Conservation (phyloP, 2,113 vertebrate species). For the Aspidoscelis tigris region DNA sequence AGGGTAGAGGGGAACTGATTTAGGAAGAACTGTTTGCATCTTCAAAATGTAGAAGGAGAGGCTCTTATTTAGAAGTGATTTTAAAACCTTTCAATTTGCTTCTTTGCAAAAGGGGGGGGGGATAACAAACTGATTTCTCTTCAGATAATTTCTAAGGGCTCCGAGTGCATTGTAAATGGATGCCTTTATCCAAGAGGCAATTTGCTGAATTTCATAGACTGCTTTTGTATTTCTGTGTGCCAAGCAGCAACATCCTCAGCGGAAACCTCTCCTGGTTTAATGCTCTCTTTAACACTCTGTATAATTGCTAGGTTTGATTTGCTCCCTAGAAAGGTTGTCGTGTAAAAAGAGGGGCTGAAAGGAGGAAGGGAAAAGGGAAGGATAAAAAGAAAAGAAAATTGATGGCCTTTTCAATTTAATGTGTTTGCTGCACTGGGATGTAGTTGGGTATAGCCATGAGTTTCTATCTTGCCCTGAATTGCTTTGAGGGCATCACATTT, state of each 20-base stretch:
- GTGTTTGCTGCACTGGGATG: neutral
- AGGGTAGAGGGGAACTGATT: neutral
- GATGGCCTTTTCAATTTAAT: accelerated
- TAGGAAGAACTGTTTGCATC: accelerated
- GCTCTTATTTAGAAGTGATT: constrained; percentile 51
- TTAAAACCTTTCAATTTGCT: constrained; percentile 61
- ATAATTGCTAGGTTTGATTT: constrained; percentile 64
- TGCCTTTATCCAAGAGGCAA: constrained; percentile 59
- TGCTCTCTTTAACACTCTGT: constrained; percentile 56
- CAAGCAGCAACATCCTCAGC: constrained; percentile 31
- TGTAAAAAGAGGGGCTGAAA: constrained; percentile 28
- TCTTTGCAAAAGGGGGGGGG: constrained; percentile 55
- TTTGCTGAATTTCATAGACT: constrained; percentile 60
- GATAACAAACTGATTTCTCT: constrained; percentile 64
- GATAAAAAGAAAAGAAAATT: constrained; percentile 1
- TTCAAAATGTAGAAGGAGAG: constrained; percentile 27
- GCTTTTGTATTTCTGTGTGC: constrained; percentile 63
- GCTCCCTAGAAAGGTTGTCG: constrained; percentile 58
- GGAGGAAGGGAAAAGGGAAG: constrained; percentile 8
- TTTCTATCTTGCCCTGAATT: accelerated
- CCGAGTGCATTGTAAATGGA: constrained; percentile 46
- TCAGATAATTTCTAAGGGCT: constrained; percentile 51
- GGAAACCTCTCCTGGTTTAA: constrained; percentile 47
- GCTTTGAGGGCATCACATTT: neutral
- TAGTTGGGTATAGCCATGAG: neutral